Evolutionary conservation across 2,888 invertebrate species (phyloP).

Genomic region (Stenotaenia linearis): DNA sequence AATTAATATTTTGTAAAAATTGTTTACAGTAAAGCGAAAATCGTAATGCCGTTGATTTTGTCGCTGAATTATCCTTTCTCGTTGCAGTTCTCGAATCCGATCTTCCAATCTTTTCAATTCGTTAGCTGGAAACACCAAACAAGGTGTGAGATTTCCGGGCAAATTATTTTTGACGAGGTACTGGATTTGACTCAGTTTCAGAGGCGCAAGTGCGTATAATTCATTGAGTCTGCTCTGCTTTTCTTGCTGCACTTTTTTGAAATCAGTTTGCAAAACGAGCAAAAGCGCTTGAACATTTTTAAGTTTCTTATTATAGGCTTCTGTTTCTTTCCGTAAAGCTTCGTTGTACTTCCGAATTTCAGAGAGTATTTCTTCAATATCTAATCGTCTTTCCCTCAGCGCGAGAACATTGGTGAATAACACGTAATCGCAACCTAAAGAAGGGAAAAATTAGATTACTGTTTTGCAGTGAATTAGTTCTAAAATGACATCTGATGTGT

Average conservation of each 20-base stretch:
- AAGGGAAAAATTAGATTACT: not conserved
- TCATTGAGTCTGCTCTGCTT: slow-evolving; percentile 73
- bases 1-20: not conserved
- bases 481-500: too few species aligned
- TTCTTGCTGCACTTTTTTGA: slow-evolving; percentile 44
- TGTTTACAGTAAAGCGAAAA: not conserved
- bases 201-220: slow-evolving; percentile 61
- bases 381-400: slow-evolving; percentile 6
- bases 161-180: slow-evolving; percentile 45
- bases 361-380: slow-evolving; percentile 15
- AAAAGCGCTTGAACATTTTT: not conserved
- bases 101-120: not conserved
- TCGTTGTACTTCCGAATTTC: not conserved
- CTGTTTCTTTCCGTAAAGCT: slow-evolving; percentile 1
- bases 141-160: not conserved
- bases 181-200: slow-evolving; percentile 65
- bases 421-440: slow-evolving; percentile 5
- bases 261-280: not conserved
- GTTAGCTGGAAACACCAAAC: slow-evolving; percentile 14
- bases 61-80: not conserved
- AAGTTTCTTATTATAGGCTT: not conserved
- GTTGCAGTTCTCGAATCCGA: slow-evolving; percentile 1
- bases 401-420: not conserved
- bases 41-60: not conserved
- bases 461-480: too few species aligned